phyloP scores from a whole-genome alignment of 2,113 vertebrate species.

The Epinephelus moara region DNA sequence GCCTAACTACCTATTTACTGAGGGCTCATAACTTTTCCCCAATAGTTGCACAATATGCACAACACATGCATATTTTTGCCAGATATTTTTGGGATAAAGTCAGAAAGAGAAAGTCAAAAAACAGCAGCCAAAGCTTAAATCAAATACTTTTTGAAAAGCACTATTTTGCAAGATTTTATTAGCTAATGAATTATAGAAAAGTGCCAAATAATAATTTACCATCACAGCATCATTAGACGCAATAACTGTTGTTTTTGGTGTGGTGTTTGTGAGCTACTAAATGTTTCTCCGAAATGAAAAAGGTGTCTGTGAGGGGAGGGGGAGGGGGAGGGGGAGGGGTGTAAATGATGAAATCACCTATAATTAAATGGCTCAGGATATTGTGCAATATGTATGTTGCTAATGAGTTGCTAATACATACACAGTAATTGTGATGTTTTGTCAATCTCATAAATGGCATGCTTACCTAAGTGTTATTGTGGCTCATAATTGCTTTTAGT shows the following conservation, averaged over 20 bases:
- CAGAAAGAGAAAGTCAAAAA: slow-evolving; percentile 20
- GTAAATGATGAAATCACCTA: slow-evolving; percentile 39
- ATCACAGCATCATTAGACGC: background rate
- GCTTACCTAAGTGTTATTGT: slow-evolving; percentile 92
- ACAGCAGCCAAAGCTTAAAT: background rate
- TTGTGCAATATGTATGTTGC: slow-evolving; percentile 41
- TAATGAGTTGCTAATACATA: slow-evolving; percentile 62
- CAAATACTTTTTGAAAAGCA: background rate
- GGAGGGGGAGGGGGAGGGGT: background rate
- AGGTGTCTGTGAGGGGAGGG: background rate
- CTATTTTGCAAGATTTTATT: background rate
- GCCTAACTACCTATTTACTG: slow-evolving; percentile 90
- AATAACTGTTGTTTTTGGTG: background rate
- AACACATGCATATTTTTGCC: slow-evolving; percentile 85
- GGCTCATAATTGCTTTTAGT: slow-evolving; percentile 94
- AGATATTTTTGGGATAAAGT: slow-evolving; percentile 82
- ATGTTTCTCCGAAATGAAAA: slow-evolving; percentile 30
- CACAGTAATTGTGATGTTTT: slow-evolving; percentile 61
- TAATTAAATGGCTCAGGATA: slow-evolving; percentile 62
- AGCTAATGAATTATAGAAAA: slow-evolving; percentile 25
- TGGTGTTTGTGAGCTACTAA: slow-evolving; percentile 6
- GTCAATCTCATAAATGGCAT: slow-evolving; percentile 92
- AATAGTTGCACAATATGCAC: slow-evolving; percentile 79
- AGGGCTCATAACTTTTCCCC: slow-evolving; percentile 85
- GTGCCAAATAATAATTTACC: background rate